phyloP scores from a whole-genome alignment of 2,113 vertebrate genomes.

The Sisor rabdophorus region DNA sequence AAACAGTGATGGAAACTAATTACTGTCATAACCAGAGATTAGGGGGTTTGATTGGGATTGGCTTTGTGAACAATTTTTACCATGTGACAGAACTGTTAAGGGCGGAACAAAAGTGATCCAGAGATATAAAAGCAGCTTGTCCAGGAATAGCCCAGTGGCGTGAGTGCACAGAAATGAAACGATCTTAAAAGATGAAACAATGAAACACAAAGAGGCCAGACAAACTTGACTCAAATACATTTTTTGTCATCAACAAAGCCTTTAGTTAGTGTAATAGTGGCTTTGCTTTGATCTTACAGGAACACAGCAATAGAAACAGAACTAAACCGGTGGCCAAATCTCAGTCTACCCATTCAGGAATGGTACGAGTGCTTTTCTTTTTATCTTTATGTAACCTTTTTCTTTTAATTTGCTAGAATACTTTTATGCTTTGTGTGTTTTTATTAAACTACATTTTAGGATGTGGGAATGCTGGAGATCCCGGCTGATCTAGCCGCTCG shows the following conservation, averaged over 20 bases:
- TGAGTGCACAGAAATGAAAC: slow-evolving; percentile 28
- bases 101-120: slow-evolving; percentile 55
- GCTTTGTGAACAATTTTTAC: slow-evolving; percentile 54
- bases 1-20: not conserved
- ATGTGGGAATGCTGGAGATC: slow-evolving; percentile 84
- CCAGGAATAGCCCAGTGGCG: slow-evolving; percentile 62
- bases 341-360: slow-evolving; percentile 50
- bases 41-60: slow-evolving; percentile 43
- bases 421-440: not conserved
- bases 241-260: slow-evolving; percentile 9
- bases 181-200: not conserved
- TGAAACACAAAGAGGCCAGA: not conserved
- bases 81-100: slow-evolving; percentile 28
- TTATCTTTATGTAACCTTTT: not conserved
- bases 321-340: slow-evolving; percentile 46
- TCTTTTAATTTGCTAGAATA: not conserved
- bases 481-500: slow-evolving; percentile 84
- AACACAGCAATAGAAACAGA: slow-evolving; percentile 56
- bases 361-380: slow-evolving; percentile 59
- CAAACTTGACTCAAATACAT: not conserved
- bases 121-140: slow-evolving; percentile 58
- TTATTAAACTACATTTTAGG: slow-evolving; percentile 63
- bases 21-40: slow-evolving; percentile 12
- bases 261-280: slow-evolving; percentile 1
- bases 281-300: slow-evolving; percentile 54